Percentiles rank a stretch among this genome's conserved stretches.
phyloP scores from a whole-genome alignment of 2,113 vertebrate species.

The Pholis gunnellus region DNA sequence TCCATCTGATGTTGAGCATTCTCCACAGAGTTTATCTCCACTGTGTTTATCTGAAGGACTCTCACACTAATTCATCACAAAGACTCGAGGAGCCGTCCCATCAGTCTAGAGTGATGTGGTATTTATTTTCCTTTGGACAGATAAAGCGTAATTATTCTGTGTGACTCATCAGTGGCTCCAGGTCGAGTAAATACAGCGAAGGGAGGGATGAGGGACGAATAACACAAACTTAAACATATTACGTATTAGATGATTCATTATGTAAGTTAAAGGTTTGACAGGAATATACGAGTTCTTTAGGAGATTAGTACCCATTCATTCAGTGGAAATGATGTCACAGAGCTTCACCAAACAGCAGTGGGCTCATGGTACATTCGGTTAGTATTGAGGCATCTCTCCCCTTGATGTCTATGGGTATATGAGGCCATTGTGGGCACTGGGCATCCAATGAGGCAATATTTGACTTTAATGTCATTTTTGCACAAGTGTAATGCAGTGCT shows the following conservation, averaged over 20 bases:
- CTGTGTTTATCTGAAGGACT: slow-evolving; percentile 56
- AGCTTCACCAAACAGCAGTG: not conserved
- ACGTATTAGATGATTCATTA: not conserved
- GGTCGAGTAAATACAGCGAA: not conserved
- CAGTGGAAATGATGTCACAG: not conserved
- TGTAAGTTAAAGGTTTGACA: not conserved
- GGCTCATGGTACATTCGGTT: not conserved
- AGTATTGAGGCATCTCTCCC: not conserved
- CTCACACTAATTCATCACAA: slow-evolving; percentile 46
- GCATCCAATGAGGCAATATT: not conserved
- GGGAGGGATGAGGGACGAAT: not conserved
- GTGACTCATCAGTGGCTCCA: slow-evolving; percentile 43
- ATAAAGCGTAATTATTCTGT: slow-evolving; percentile 26
- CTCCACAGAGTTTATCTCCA: slow-evolving; percentile 22
- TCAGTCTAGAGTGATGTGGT: slow-evolving; percentile 26
- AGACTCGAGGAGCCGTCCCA: slow-evolving; percentile 30
- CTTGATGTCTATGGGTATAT: not conserved
- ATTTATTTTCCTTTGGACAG: slow-evolving; percentile 17
- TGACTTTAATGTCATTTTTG: not conserved
- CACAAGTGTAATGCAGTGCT: not conserved
- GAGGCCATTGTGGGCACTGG: not conserved
- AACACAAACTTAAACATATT: slow-evolving; percentile 11
- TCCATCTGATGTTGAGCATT: slow-evolving; percentile 34
- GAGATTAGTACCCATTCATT: not conserved
- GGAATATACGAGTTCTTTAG: not conserved